These are phyloP conservation scores for Turritopsis rubra DNA, from an alignment of 30 jellyfish, hydroid and myxozoan species.

Conservation along the genomic window DNA sequence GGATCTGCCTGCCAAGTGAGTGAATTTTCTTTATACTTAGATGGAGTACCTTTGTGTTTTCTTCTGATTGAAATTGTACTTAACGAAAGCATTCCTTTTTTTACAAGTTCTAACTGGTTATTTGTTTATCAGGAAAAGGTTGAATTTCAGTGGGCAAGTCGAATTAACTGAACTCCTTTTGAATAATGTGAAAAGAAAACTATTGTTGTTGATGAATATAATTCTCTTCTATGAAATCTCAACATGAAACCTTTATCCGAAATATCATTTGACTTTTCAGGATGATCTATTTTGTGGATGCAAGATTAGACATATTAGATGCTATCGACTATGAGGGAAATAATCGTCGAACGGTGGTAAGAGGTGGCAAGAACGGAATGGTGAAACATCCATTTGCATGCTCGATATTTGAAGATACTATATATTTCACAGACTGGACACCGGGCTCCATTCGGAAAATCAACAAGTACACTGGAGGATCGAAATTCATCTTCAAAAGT, in stretches of 20 bases:
- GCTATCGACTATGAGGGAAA: conserved; percentile 63
- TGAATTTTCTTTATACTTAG: background rate
- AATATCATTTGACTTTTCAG: conserved; percentile 22
- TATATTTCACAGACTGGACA: conserved; percentile 91
- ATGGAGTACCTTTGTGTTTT: conserved; percentile 21
- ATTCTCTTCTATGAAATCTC: too few species aligned
- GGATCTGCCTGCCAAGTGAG: conserved; percentile 53
- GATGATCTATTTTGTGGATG: conserved; percentile 73
- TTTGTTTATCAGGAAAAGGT: too few species aligned
- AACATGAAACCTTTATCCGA: too few species aligned
- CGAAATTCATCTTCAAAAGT: conserved; percentile 34
- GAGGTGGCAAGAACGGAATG: conserved; percentile 32
- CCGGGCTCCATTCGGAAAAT: conserved; percentile 74
- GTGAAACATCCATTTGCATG: conserved; percentile 85
- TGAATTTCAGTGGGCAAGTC: too few species aligned
- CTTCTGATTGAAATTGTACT: background rate
- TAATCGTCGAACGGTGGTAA: conserved; percentile 50
- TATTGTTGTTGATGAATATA: too few species aligned
- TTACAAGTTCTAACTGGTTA: too few species aligned
- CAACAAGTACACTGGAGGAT: conserved; percentile 48
- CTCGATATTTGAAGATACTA: conserved; percentile 71
- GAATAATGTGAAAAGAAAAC: too few species aligned
- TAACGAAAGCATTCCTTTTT: background rate
- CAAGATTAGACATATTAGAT: conserved; percentile 55
- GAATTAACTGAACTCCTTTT: too few species aligned